These are phyloP conservation scores for Drosophila longiperda DNA, from an alignment of 2,888 invertebrate genomes.

Conservation along the genomic window DNA sequence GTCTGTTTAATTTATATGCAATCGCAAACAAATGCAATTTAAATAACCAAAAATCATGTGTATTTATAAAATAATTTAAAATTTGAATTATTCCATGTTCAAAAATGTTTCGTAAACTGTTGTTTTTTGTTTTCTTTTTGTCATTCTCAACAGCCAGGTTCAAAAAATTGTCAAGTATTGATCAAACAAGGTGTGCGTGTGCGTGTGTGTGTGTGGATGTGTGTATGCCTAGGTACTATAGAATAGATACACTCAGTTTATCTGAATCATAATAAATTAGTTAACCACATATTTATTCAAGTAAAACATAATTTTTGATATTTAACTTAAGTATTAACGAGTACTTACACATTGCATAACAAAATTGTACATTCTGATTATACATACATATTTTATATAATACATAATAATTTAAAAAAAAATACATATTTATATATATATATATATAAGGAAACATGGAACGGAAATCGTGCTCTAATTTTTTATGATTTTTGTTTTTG, in stretches of 20 bases:
- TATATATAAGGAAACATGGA: slow-evolving; percentile 42
- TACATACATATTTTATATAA: slow-evolving; percentile 45
- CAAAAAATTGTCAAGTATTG: slow-evolving; percentile 48
- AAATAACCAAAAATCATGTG: slow-evolving; percentile 2
- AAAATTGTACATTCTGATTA: slow-evolving; percentile 69
- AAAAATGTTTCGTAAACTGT: slow-evolving; percentile 8
- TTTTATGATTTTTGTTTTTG: slow-evolving; percentile 8
- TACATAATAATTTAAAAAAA: slow-evolving; percentile 63
- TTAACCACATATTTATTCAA: slow-evolving; percentile 68
- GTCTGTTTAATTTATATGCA: slow-evolving; percentile 2
- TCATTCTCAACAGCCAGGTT: background rate
- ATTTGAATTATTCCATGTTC: slow-evolving; percentile 20
- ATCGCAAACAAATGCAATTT: slow-evolving; percentile 22
- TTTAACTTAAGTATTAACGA: slow-evolving; percentile 53
- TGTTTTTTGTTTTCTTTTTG: background rate
- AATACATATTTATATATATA: background rate
- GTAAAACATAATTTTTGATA: slow-evolving; percentile 41
- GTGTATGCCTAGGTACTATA: background rate
- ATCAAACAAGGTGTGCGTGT: slow-evolving; percentile 42
- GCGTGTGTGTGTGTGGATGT: no score
- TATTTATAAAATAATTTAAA: slow-evolving; percentile 18
- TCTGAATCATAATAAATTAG: slow-evolving; percentile 62
- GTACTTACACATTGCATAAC: slow-evolving; percentile 77
- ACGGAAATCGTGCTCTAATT: slow-evolving; percentile 54
- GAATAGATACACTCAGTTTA: slow-evolving; percentile 10